phyloP scores from a whole-genome alignment of 2,888 invertebrate genomes.

The Eupithecia dodoneata region DNA sequence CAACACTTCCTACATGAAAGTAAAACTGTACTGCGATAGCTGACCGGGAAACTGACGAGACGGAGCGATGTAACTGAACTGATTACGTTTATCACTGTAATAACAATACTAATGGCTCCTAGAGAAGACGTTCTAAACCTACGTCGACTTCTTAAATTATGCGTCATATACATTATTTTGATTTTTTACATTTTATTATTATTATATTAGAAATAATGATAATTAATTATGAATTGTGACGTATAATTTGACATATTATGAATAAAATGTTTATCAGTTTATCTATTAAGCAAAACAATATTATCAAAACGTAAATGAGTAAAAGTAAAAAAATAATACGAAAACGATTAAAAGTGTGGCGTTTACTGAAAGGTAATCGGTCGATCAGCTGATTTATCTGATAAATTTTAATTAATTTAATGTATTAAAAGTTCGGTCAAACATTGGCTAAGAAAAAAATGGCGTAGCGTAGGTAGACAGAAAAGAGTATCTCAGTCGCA shows the following conservation, averaged over 20 bases:
- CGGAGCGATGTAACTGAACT: conserved; percentile 34
- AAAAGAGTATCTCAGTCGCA: no score
- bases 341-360: neutral
- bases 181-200: no score
- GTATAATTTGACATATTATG: no score
- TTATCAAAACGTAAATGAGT: conserved; percentile 2
- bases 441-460: neutral
- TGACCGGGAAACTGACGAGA: conserved; percentile 68
- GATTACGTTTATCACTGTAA: conserved; percentile 42
- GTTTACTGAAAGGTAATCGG: neutral
- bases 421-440: neutral
- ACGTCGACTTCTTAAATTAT: no score
- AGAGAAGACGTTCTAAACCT: no score
- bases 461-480: no score
- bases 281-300: neutral
- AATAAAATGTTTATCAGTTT: no score
- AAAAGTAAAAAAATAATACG: neutral
- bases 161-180: no score
- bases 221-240: no score
- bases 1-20: conserved; percentile 83
- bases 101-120: conserved; percentile 20
- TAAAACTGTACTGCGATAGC: conserved; percentile 72
- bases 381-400: neutral
- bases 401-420: neutral
- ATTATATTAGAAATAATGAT: no score